These are phyloP conservation scores for Nerophis ophidion DNA, from an alignment of 2,113 vertebrate genomes.

Conservation along the genomic window DNA sequence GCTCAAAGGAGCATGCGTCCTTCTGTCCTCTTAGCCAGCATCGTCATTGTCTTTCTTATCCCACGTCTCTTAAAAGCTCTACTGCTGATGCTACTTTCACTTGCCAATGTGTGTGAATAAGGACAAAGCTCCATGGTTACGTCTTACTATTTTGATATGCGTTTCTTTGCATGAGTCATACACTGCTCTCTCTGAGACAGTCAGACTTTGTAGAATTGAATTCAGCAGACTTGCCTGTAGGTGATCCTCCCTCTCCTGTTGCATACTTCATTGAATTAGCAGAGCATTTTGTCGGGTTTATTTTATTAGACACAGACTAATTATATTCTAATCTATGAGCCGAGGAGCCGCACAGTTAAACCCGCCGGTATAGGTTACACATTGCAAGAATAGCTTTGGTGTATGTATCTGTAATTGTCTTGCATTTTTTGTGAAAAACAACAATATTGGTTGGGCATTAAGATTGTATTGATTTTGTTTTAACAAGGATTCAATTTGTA, in stretches of 20 bases:
- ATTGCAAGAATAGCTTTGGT: background rate
- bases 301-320: slow-evolving; percentile 37
- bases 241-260: slow-evolving; percentile 17
- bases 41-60: background rate
- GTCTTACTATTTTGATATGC: background rate
- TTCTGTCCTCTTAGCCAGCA: background rate
- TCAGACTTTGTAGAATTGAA: slow-evolving; percentile 9
- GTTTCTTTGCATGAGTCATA: slow-evolving; percentile 3
- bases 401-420: no score
- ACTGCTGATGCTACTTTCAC: background rate
- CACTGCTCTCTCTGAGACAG: background rate
- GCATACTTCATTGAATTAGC: slow-evolving; percentile 33
- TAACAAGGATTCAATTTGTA: no score
- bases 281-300: slow-evolving; percentile 29
- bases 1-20: background rate
- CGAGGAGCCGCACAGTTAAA: slow-evolving; percentile 1
- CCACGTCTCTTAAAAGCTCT: background rate
- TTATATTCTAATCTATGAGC: slow-evolving; percentile 33
- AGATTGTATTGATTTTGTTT: no score
- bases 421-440: no score
- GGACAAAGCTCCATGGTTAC: background rate
- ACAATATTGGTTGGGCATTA: no score
- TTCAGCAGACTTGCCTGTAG: slow-evolving; percentile 7
- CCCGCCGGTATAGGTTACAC: slow-evolving; percentile 18
- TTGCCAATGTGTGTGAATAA: background rate